These are phyloP conservation scores for Picathartes gymnocephalus DNA, from an alignment of 2,113 vertebrate species.

Conservation along the genomic window DNA sequence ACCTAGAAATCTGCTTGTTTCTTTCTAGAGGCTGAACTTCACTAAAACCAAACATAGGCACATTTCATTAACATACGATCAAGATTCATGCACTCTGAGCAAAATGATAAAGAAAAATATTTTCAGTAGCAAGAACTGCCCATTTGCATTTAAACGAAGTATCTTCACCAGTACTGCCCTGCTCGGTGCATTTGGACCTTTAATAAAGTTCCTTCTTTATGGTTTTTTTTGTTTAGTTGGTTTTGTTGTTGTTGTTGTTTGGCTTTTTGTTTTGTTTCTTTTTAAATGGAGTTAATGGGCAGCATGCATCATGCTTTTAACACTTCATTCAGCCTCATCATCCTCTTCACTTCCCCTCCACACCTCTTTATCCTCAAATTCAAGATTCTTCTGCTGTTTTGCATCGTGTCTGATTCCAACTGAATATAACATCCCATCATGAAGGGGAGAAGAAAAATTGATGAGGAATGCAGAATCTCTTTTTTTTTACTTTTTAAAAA, in stretches of 20 bases:
- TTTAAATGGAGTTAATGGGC: neutral
- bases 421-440: neutral
- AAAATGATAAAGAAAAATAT: neutral
- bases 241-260: too few species aligned
- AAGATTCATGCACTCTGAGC: fast-evolving
- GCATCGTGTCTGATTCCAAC: neutral
- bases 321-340: neutral
- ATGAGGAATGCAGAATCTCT: neutral
- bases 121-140: neutral
- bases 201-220: neutral
- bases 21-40: neutral
- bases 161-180: neutral
- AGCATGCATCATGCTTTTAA: neutral
- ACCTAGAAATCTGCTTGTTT: neutral
- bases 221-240: fast-evolving
- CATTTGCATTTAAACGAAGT: neutral
- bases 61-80: neutral
- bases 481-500: neutral
- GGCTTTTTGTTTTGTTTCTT: neutral
- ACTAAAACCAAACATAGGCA: neutral
- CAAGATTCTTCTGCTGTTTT: neutral
- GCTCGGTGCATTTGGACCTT: neutral
- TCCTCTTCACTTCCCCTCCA: neutral
- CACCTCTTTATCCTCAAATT: neutral
- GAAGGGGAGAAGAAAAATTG: neutral